Evolutionary conservation across 1,140 invertebrate genomes (phyloP).

Genomic region (Temnothorax nylanderi): DNA sequence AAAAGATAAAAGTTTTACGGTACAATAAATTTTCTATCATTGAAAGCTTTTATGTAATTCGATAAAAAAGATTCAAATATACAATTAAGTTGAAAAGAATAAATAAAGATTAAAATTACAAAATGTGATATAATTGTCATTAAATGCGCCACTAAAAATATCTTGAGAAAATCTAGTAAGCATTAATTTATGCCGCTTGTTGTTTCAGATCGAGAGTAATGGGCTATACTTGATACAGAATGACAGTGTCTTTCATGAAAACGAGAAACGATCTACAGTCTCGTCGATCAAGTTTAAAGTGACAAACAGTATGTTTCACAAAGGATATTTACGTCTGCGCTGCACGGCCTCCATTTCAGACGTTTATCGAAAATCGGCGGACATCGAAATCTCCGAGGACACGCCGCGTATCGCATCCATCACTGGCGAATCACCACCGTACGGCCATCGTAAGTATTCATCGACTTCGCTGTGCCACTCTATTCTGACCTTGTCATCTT

Average conservation of each 20-base stretch:
- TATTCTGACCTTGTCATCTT: not conserved
- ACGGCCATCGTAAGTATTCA: constrained; percentile 80
- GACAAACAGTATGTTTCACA: constrained; percentile 78
- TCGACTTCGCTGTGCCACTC: not conserved
- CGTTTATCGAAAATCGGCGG: constrained; percentile 79
- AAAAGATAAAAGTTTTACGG: not conserved
- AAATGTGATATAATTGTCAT: not conserved
- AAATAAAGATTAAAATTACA: not conserved
- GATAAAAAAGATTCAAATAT: not conserved
- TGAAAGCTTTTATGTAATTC: not conserved
- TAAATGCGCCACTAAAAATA: not conserved
- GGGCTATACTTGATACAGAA: constrained; percentile 70
- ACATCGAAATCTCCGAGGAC: constrained; percentile 80
- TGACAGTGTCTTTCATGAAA: constrained; percentile 28
- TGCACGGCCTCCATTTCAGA: constrained; percentile 80
- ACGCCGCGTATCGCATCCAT: constrained; percentile 81
- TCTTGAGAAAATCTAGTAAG: not conserved
- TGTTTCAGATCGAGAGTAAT: constrained; percentile 65
- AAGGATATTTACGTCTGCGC: constrained; percentile 75
- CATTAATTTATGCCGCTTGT: not conserved
- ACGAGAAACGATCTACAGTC: constrained; percentile 72
- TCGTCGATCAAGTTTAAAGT: constrained; percentile 80
- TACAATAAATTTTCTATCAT: not conserved
- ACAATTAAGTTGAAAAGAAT: not conserved
- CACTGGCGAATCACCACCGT: constrained; percentile 82